Conservation (phyloP, 2,113 vertebrate genomes). For the Pelecanus crispus region DNA sequence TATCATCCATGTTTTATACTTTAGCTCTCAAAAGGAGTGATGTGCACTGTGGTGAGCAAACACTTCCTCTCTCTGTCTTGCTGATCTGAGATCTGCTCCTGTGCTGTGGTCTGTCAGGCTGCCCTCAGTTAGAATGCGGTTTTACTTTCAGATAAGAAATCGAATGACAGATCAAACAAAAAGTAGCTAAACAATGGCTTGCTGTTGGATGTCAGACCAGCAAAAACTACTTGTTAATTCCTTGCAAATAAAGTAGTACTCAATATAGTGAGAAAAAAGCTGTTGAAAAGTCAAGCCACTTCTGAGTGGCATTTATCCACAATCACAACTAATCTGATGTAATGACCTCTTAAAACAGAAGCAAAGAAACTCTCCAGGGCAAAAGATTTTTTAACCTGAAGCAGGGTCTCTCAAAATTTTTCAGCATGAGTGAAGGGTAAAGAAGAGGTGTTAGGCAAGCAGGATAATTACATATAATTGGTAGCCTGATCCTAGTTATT, state of each 20-base stretch:
- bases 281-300: not conserved
- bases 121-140: not conserved
- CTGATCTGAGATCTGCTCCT: not conserved
- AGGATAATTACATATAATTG: not conserved
- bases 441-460: not conserved
- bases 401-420: not conserved
- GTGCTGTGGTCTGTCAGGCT: not conserved
- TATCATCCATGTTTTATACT: not conserved
- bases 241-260: not conserved
- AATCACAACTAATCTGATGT: not conserved
- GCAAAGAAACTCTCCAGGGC: not conserved
- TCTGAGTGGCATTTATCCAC: not conserved
- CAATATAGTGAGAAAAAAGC: not conserved
- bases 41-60: not conserved
- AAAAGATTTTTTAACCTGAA: not conserved
- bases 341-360: not conserved
- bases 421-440: not conserved
- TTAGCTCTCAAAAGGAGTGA: not conserved
- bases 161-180: not conserved
- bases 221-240: not conserved
- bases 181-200: not conserved
- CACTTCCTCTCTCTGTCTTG: not conserved
- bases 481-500: not conserved
- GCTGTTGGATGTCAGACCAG: not conserved
- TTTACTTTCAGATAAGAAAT: slow-evolving; percentile 1